These are phyloP conservation scores for Drosophila ustulata DNA, from an alignment of 2,888 invertebrate genomes.

Conservation along the genomic window DNA sequence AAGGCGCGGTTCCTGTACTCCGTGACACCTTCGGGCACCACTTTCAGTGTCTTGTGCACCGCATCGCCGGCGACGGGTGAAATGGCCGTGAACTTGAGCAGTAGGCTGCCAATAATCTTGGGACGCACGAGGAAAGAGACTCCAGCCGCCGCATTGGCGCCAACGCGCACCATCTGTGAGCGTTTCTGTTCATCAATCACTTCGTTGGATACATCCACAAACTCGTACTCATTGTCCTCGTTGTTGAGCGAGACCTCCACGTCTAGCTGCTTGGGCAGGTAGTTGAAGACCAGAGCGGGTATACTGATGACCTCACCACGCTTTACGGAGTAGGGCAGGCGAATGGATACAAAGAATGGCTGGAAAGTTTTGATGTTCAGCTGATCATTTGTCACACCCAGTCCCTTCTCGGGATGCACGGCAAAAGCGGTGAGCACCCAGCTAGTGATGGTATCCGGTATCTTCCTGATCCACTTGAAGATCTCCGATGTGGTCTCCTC, in stretches of 20 bases:
- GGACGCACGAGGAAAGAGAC: constrained; percentile 95
- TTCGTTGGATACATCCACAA: constrained; percentile 93
- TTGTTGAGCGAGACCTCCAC: constrained; percentile 94
- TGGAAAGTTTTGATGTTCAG: constrained; percentile 90
- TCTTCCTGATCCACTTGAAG: constrained; percentile 85
- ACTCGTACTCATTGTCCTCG: constrained; percentile 92
- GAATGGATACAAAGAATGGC: constrained; percentile 93
- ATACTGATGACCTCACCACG: constrained; percentile 95
- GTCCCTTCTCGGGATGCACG: constrained; percentile 89
- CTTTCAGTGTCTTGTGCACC: constrained; percentile 89
- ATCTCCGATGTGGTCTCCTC: constrained; percentile 72
- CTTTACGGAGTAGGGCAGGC: constrained; percentile 95
- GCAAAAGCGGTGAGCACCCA: constrained; percentile 94
- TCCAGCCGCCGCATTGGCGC: constrained; percentile 90
- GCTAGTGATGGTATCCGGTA: constrained; percentile 93
- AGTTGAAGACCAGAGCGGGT: constrained; percentile 94
- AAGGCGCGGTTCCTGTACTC: constrained; percentile 90
- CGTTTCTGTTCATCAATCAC: constrained; percentile 94
- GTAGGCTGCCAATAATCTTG: constrained; percentile 89
- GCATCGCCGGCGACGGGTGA: constrained; percentile 92
- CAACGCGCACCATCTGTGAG: constrained; percentile 89
- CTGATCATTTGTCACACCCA: constrained; percentile 90
- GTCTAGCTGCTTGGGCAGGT: constrained; percentile 90
- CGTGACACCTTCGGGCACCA: constrained; percentile 93
- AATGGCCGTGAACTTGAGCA: constrained; percentile 91